Conservation (phyloP, 2,113 vertebrate species). For the Neodontobutis hainanensis region DNA sequence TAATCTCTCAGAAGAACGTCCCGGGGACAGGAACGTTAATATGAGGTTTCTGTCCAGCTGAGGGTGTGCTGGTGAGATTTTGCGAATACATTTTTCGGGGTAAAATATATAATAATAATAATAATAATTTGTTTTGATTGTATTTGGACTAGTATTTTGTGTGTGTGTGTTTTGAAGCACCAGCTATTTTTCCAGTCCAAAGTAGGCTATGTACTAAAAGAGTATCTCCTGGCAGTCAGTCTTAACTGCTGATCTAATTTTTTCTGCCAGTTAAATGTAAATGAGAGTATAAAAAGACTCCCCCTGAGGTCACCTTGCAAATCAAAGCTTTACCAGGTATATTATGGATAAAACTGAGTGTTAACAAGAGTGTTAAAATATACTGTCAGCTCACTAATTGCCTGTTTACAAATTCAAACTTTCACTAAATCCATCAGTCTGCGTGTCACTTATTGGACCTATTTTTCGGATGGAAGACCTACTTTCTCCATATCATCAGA, state of each 20-base stretch:
- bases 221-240: too few relatives aligned
- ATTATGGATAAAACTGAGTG: not conserved
- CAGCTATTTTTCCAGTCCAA: too few relatives aligned
- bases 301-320: not conserved
- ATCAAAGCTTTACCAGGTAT: not conserved
- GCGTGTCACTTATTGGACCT: slow-evolving; percentile 8
- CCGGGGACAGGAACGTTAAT: too few relatives aligned
- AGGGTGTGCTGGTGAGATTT: too few relatives aligned
- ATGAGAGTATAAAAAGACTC: not conserved
- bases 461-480: not conserved
- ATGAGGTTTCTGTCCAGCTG: too few relatives aligned
- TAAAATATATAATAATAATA: too few relatives aligned
- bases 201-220: too few relatives aligned
- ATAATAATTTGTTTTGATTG: too few relatives aligned
- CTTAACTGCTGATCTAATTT: not conserved
- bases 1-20: too few relatives aligned
- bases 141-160: too few relatives aligned
- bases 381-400: slow-evolving; percentile 5
- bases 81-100: too few relatives aligned
- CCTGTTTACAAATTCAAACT: slow-evolving; percentile 5
- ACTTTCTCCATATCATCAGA: slow-evolving; percentile 1
- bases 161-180: too few relatives aligned
- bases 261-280: not conserved
- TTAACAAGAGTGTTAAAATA: slow-evolving; percentile 11
- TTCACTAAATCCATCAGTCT: not conserved